These are phyloP conservation scores for Acronicta psi DNA, from an alignment of 2,888 invertebrate species.

Conservation along the genomic window DNA sequence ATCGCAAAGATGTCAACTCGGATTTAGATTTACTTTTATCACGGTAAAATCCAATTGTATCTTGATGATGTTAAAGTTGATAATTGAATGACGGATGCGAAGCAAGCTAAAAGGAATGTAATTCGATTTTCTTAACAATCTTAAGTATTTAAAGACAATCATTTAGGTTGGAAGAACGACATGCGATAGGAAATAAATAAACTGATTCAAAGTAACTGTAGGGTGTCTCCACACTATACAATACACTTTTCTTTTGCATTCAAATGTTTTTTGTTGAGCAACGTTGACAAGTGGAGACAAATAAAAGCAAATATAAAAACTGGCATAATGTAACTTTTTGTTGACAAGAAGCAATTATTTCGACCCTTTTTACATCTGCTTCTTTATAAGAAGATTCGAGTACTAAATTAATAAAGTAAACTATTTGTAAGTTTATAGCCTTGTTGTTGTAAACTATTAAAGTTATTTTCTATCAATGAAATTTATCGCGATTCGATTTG, in stretches of 20 bases:
- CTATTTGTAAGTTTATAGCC: too few relatives aligned
- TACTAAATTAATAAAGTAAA: too few relatives aligned
- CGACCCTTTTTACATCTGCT: background rate
- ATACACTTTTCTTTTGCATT: constrained; percentile 39
- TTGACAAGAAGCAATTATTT: constrained; percentile 2
- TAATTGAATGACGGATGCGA: constrained; percentile 35
- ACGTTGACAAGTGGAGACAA: constrained; percentile 23
- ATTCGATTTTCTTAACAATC: constrained; percentile 57
- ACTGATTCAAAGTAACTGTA: constrained; percentile 29
- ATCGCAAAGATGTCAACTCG: constrained; percentile 55
- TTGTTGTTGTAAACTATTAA: too few relatives aligned
- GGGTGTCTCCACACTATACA: constrained; percentile 34
- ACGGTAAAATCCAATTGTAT: constrained; percentile 38
- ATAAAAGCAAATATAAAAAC: constrained; percentile 11
- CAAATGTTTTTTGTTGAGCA: constrained; percentile 20
- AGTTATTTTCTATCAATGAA: too few relatives aligned
- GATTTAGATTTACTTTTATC: constrained; percentile 47
- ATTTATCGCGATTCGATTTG: too few relatives aligned
- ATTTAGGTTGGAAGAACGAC: constrained; percentile 51
- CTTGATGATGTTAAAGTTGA: constrained; percentile 39
- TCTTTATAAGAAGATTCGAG: too few relatives aligned
- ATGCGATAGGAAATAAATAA: constrained; percentile 53
- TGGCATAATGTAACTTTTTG: constrained; percentile 5
- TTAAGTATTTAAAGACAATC: constrained; percentile 58
- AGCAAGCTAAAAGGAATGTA: constrained; percentile 48